Evolutionary conservation across 64 coral and sea anemone species (phyloP), one percentile per base, ranked within the genome.

Genomic region (Dendrophyllia cribrosa): DNA sequence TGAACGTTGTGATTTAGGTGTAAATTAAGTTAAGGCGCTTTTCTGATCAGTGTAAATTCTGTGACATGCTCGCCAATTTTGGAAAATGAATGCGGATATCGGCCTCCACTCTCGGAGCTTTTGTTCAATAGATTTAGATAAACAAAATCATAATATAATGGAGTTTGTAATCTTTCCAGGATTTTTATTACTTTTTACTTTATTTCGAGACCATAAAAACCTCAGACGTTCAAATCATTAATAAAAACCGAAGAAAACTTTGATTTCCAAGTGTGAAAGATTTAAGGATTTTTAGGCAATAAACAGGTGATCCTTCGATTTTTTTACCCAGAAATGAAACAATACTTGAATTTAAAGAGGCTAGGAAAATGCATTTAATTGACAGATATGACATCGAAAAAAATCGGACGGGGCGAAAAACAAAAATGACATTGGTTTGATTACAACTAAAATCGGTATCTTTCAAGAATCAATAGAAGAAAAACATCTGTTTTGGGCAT

Each of bases 1-100:
- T 51, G 60, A 67, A 67, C 61, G 60, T 50, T 68, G 61, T 67
- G 63, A 66, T 84, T 84, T 51, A 66, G 80, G 80, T 66, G 80
- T 84, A 66, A 84, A 84, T 84, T 84, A 67, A 14, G 80, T 84
- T 84, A 67, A 84, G 62, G 63, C 61, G 61, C 62, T 84, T 84
- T 68, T 51, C 43, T 21, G 80, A 84, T 84, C 43, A 84, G 46
- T 50, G 62, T 51, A 50, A 84, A 84, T 84, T 63, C 43, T 68
- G 19, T 68, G 60, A 84, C 80, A 84, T 12, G 16, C 9, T 84
- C 58, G 62, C 20, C 80, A 84, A 67, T 77, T 77, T 56, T 25
- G 20, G n/a, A 77, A 77, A 77, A 77, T 68, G 58, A 67, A 48
- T 67, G 60, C 80, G 80, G 80, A 84, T 67, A 84, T 66, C 60